Evolutionary conservation across 2,888 invertebrate genomes (phyloP), one percentile per base, ranked within the genome.

Genomic region (Entomobrya proxima): DNA sequence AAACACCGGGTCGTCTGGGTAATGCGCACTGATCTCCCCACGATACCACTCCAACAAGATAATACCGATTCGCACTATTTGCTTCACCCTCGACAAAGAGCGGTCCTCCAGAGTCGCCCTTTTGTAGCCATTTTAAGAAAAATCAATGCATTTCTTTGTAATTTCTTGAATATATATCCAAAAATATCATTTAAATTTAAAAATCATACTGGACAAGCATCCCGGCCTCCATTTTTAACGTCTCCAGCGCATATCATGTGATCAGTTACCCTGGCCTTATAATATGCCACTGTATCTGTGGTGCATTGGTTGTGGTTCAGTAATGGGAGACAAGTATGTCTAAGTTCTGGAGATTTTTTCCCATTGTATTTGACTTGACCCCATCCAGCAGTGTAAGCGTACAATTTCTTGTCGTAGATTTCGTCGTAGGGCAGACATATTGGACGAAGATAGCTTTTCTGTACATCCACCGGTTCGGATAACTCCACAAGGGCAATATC

Each of bases 21-120:
- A 78, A 40, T 13, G 64, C 86, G 37, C 88, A 88, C n/a, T 83
- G 52, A 13, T 84, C 85, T 5, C 89, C 89, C 89, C 89, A 89
- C 0, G 87, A 87, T 13, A 88, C 88, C 21, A 89, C 64, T 0
- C 89, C 89, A 40, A 88, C 77, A 13, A 88, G 74, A 27, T 79
- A 82, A 50, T 87, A 72, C 13, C 76, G 75, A 61, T 67, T 69
- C 13, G 18, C 27, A n/a, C 21, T 18, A 11, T 7, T 15, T 18
- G 21, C 15, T 40, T 44, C 55, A 37, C 21, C 11, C 58, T 85
- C 75, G 0, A 88, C 81, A 77, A 88, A 88, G 7, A 88, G 77
- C n/a, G 88, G 88, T 40, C 88, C 88, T 37, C 86, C 86, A 75
- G 30, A 74, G 13, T 13, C n/a, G n/a, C n/a, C n/a, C n/a, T n/a